Evolutionary conservation across 2,888 invertebrate genomes (phyloP).

Genomic region (Sthenelais limicola): DNA sequence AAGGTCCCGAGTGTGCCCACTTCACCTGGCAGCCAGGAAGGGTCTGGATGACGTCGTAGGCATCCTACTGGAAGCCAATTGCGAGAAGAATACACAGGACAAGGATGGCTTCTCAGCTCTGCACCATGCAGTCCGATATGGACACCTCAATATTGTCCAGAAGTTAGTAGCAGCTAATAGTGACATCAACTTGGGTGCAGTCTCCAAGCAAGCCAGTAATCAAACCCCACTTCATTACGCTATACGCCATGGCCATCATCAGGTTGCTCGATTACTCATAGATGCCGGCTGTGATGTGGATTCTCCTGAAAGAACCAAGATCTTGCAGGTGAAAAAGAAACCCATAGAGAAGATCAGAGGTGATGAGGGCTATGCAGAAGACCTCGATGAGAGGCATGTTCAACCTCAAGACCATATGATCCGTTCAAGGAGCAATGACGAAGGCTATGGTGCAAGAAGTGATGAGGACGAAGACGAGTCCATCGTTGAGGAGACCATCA

Average conservation of each 20-base stretch:
- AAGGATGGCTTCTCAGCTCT: conserved; percentile 48
- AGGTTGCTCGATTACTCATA: conserved; percentile 46
- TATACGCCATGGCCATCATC: conserved; percentile 46
- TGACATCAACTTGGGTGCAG: conserved; percentile 45
- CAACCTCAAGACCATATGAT: background rate
- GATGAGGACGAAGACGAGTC: conserved; percentile 2
- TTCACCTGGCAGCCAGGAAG: conserved; percentile 50
- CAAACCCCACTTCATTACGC: conserved; percentile 53
- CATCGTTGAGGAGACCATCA: background rate
- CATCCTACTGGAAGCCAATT: conserved; percentile 38
- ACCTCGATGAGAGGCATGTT: background rate
- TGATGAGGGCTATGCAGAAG: background rate
- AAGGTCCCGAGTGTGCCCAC: conserved; percentile 43
- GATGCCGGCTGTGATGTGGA: conserved; percentile 49
- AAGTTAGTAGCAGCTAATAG: conserved; percentile 41
- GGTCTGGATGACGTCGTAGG: conserved; percentile 41
- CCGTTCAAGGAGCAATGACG: background rate
- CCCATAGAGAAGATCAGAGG: background rate
- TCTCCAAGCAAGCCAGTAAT: conserved; percentile 45
- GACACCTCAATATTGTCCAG: conserved; percentile 40
- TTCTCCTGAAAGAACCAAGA: conserved; percentile 41
- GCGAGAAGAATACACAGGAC: conserved; percentile 39
- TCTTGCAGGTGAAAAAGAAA: background rate
- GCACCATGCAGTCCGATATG: conserved; percentile 49
- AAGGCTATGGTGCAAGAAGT: background rate